A percentile compares a stretch with the other conserved stretches of the same genome.
phyloP scores from a whole-genome alignment of 1,140 invertebrate genomes.

The Solenopsis fugax region DNA sequence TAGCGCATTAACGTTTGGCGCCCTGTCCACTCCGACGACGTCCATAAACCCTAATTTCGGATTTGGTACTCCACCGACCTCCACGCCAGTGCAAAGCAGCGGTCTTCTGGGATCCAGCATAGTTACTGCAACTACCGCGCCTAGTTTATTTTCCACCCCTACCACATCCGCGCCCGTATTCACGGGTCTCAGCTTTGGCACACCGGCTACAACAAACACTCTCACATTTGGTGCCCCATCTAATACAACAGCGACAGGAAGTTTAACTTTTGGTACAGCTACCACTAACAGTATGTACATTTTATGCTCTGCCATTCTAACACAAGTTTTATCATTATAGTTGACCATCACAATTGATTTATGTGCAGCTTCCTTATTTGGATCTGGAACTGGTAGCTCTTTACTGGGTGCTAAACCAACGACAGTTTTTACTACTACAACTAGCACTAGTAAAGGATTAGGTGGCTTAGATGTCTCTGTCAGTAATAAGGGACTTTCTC shows the following conservation, averaged over 20 bases:
- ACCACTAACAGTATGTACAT: conserved; percentile 75
- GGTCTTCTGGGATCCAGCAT: conserved; percentile 67
- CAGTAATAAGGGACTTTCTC: conserved; percentile 86
- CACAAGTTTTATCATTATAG: conserved; percentile 10
- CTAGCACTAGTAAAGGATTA: conserved; percentile 87
- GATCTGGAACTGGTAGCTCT: conserved; percentile 68
- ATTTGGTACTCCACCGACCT: conserved; percentile 74
- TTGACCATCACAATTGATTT: conserved; percentile 62
- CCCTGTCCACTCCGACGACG: conserved; percentile 64
- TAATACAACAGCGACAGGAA: conserved; percentile 77
- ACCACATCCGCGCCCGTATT: conserved; percentile 67
- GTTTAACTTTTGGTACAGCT: conserved; percentile 79
- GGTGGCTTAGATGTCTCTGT: conserved; percentile 89
- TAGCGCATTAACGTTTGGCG: conserved; percentile 68
- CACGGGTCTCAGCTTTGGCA: conserved; percentile 74
- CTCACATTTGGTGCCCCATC: conserved; percentile 79
- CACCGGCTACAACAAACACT: conserved; percentile 68
- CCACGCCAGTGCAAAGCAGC: conserved; percentile 53
- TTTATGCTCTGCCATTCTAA: conserved; percentile 41
- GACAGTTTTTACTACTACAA: conserved; percentile 75
- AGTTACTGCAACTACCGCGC: conserved; percentile 65
- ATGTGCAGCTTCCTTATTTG: conserved; percentile 81
- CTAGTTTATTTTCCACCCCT: conserved; percentile 73
- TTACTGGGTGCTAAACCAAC: conserved; percentile 84
- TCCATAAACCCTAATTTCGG: conserved; percentile 77